phyloP scores from a whole-genome alignment of 2,797 vertebrate genomes.

The Sciaenops ocellatus region DNA sequence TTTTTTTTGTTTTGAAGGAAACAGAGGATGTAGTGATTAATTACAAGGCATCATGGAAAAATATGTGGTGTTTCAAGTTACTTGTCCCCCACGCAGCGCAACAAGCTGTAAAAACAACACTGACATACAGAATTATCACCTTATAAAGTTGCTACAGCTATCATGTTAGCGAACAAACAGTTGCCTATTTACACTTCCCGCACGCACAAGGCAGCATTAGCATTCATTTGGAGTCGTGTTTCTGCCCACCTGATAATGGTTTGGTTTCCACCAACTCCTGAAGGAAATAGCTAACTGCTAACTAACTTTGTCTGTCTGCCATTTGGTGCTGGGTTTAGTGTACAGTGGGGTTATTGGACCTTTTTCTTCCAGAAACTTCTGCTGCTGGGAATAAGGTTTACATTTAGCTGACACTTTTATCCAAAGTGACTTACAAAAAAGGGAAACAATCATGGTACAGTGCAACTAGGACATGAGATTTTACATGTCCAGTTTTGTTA shows the following conservation, averaged over 20 bases:
- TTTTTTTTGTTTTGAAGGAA: slow-evolving; percentile 7
- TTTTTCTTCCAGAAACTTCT: background rate
- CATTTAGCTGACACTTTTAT: no score
- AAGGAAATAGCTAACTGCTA: no score
- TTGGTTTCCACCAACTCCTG: background rate
- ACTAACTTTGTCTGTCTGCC: background rate
- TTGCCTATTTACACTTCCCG: background rate
- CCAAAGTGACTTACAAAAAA: no score
- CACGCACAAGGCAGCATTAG: background rate
- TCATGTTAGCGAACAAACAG: background rate
- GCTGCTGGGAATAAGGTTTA: background rate
- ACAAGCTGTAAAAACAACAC: slow-evolving; percentile 19
- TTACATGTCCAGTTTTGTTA: no score
- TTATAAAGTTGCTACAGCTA: background rate
- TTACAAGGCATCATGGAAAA: slow-evolving; percentile 20
- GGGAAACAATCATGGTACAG: no score
- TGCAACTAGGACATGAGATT: no score
- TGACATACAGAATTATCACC: slow-evolving; percentile 1
- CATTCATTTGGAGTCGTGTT: background rate
- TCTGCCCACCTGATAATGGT: background rate
- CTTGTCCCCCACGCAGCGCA: background rate
- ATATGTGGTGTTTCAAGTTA: slow-evolving; percentile 27
- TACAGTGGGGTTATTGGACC: background rate
- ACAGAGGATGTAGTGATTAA: slow-evolving; percentile 41
- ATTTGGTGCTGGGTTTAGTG: background rate